phyloP scores from a whole-genome alignment of 2,797 vertebrate genomes.

The Microtus californicus region DNA sequence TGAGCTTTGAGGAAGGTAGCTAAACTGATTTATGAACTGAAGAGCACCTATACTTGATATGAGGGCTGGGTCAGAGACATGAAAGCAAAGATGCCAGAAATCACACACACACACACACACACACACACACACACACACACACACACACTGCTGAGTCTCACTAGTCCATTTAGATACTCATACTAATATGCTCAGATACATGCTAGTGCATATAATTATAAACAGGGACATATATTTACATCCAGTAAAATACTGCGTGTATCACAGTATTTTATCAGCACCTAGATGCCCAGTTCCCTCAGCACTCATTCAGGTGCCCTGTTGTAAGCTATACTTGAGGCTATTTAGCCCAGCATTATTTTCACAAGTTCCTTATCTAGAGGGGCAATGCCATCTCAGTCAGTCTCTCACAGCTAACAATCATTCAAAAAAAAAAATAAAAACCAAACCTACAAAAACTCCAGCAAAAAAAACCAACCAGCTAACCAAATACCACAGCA shows the following conservation, averaged over 20 bases:
- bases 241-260: conserved; percentile 15
- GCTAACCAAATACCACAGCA: conserved; percentile 39
- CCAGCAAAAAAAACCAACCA: neutral
- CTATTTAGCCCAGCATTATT: neutral
- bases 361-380: conserved; percentile 13
- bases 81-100: neutral
- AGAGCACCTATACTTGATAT: conserved; percentile 26
- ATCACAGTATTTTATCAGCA: neutral
- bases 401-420: conserved; percentile 37
- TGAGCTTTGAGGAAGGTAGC: conserved; percentile 22
- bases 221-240: neutral
- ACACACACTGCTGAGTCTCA: neutral
- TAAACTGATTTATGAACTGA: conserved; percentile 24
- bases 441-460: neutral
- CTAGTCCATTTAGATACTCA: neutral
- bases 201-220: neutral
- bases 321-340: neutral
- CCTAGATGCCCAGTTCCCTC: neutral
- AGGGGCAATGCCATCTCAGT: conserved; percentile 55
- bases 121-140: neutral
- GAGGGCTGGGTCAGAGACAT: conserved; percentile 32
- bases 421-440: neutral
- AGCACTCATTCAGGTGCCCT: neutral
- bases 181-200: conserved; percentile 15
- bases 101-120: neutral